Evolutionary conservation across 2,113 vertebrate species (phyloP), one percentile per base, ranked within the genome.

Genomic region (Balaenoptera acutorostrata): DNA sequence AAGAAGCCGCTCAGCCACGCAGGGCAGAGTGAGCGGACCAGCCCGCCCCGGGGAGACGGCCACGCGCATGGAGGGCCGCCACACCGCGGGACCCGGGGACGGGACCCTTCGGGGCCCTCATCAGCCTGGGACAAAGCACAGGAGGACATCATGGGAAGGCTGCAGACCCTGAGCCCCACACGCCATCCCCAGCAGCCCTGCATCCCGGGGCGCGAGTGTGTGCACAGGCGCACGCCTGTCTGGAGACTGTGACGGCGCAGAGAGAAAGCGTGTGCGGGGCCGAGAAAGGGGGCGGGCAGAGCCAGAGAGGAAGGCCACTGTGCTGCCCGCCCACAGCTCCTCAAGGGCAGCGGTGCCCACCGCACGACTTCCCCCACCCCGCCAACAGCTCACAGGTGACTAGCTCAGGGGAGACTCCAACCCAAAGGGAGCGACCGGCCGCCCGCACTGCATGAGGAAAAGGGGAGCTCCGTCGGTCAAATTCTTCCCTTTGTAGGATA

Each of bases 11-110:
- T 69, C 23, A 0, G 2, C 41, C 25, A 18, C 12, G n/a, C 1
- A 11, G 17, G 77, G 9, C 4, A 17, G 46, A 14, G 63, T 29
- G 59, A 23, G 14, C 2, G 25, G 71, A 13, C 29, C 10, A 20
- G 52, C 52, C n/a, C 36, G 41, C 27, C 55, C 8, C 52, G 39
- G 29, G 39, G 44, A 46, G 31, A 90, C 8, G 25, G 31, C 25
- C 12, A 11, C 11, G 0, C 0, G 1, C 33, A 2, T 6, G 29
- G 61, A 52, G 20, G 18, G 27, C 9, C 15, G 15, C 57, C 0
- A 27, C 0, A 36, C 66, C 0, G 9, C 0, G 8, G 31, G 89
- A 5, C 81, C 29, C 29, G 1, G 27, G 31, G 14, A 61, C 1
- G 15, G 31, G 27, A 31, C 4, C n/a, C 46, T 81, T 59, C 0